Evolutionary conservation across 2,113 vertebrate genomes (phyloP), one percentile per base, ranked within the genome.

Genomic region (Paramormyrops kingsleyae): DNA sequence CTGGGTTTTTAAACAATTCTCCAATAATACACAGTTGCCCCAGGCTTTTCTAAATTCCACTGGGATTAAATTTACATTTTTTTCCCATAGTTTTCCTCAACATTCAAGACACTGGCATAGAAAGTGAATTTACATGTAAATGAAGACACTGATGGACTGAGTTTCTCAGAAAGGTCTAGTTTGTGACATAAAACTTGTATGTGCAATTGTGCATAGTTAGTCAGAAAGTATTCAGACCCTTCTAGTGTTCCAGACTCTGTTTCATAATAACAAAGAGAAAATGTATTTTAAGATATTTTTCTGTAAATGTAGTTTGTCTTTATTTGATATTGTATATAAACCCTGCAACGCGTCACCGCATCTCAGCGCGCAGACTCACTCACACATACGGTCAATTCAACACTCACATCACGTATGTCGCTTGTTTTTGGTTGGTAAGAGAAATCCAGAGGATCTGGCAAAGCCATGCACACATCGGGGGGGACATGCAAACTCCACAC

Each of bases 21-120:
- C 24, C 85, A 87, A 31, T 35, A 87, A 53, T 87, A 21, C 50
- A 53, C 85, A 53, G 50, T 53, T 56, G 50, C 85, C 49, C n/a
- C n/a, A 56, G 85, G 27, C 49, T 87, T 53, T 53, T 17, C 31
- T 87, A 39, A 87, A 53, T 87, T 56, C 27, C n/a, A 39, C 24
- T 87, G 56, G n/a, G 85, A 53, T 19, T 87, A 19, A 87, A 87
- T 56, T 53, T 87, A 21, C 50, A 87, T 87, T 31, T 84, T 44
- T 84, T n/a, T 0, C 39, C 19, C 44, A 83, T 39, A 19, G 35
- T 83, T 44, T 42, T 84, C 39, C 42, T 84, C 44, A 84, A 84
- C 17, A 84, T 47, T 84, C 39, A 84, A n/a, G 47, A 44, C 83
- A 46, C 83, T 46, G 46, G 44, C 21, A 46, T 12, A 84, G 21